Evolutionary conservation across 2,797 vertebrate species (phyloP).

Genomic region (Anableps anableps): DNA sequence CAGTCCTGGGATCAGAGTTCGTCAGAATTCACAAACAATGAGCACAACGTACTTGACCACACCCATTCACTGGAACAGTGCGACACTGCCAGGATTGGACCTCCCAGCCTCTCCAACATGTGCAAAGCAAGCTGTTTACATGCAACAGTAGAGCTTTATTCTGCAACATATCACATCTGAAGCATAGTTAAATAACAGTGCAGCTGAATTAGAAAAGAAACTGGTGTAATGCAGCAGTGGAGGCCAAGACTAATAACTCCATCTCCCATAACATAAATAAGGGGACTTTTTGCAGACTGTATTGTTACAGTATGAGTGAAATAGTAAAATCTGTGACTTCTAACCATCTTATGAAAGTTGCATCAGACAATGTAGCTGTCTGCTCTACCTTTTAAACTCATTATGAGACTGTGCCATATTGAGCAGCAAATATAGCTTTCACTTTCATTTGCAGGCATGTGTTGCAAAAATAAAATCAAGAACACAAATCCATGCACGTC

Average conservation of each 20-base stretch:
- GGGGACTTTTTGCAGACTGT: slow-evolving; percentile 2
- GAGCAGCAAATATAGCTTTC: slow-evolving; percentile 17
- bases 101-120: slow-evolving; percentile 52
- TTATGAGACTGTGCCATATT: slow-evolving; percentile 34
- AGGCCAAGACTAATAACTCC: slow-evolving; percentile 3
- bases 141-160: slow-evolving; percentile 21
- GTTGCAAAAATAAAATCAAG: slow-evolving; percentile 13
- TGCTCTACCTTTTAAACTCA: slow-evolving; percentile 36
- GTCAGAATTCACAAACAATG: slow-evolving; percentile 60
- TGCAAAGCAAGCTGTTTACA: slow-evolving; percentile 29
- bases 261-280: slow-evolving; percentile 26
- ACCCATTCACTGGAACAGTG: slow-evolving; percentile 68
- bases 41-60: slow-evolving; percentile 68
- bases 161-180: slow-evolving; percentile 3
- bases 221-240: not conserved
- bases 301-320: slow-evolving; percentile 38
- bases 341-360: slow-evolving; percentile 45
- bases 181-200: slow-evolving; percentile 4
- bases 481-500: slow-evolving; percentile 2
- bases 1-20: slow-evolving; percentile 39
- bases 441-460: slow-evolving; percentile 31
- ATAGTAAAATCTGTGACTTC: slow-evolving; percentile 59
- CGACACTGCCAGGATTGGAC: slow-evolving; percentile 58
- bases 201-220: not conserved
- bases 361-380: slow-evolving; percentile 44